phyloP scores from a whole-genome alignment of 1,140 invertebrate genomes.

The Drosophila setifemur region DNA sequence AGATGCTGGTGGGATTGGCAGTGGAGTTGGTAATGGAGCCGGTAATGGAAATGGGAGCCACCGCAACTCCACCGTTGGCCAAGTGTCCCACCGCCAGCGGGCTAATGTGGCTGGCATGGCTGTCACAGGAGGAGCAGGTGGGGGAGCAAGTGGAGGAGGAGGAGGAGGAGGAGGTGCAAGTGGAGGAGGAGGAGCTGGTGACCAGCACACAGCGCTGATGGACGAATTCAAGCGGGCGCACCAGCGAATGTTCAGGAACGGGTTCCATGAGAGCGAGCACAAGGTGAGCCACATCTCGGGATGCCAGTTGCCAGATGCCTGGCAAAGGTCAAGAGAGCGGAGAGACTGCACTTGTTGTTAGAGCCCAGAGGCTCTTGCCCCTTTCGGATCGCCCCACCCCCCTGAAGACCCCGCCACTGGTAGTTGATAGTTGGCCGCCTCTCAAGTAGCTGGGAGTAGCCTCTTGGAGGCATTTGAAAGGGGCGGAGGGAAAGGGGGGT shows the following conservation, averaged over 20 bases:
- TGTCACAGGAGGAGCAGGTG: constrained; percentile 24
- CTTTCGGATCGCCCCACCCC: neutral
- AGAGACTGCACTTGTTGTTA: constrained; percentile 45
- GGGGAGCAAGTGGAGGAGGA: neutral
- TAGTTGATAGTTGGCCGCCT: neutral
- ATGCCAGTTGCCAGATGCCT: constrained; percentile 25
- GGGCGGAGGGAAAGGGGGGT: neutral
- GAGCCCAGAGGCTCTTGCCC: neutral
- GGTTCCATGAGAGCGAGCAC: constrained; percentile 80
- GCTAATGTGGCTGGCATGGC: constrained; percentile 43
- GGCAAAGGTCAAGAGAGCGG: constrained; percentile 63
- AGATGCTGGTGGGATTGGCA: constrained; percentile 21
- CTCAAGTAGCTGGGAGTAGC: constrained; percentile 30
- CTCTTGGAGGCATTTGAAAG: neutral
- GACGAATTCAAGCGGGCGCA: constrained; percentile 94
- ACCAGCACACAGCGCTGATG: constrained; percentile 90
- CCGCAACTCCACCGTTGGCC: constrained; percentile 24
- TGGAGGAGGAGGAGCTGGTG: constrained; percentile 81
- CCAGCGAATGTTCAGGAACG: constrained; percentile 90
- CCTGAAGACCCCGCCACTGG: neutral
- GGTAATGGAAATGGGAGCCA: constrained; percentile 42
- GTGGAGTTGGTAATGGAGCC: neutral
- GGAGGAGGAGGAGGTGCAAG: constrained; percentile 3
- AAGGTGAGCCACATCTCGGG: constrained; percentile 65
- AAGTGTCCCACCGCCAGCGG: constrained; percentile 57